Evolutionary conservation across 2,888 invertebrate species (phyloP).

Genomic region (Scaptomyza polygonia): DNA sequence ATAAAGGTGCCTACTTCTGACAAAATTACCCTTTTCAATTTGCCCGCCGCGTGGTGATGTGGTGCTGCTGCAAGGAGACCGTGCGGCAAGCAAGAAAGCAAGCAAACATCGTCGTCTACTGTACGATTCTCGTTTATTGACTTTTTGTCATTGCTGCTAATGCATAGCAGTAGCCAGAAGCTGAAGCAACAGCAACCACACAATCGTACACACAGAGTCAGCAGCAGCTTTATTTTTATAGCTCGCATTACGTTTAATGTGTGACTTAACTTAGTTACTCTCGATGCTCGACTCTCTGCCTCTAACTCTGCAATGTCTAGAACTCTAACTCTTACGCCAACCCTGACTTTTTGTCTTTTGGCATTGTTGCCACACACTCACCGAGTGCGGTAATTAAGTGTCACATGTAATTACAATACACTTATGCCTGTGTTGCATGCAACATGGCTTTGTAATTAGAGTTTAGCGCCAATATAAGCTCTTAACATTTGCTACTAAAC

Average conservation of each 20-base stretch:
- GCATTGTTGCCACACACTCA: conserved; percentile 48
- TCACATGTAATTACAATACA: conserved; percentile 80
- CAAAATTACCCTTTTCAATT: conserved; percentile 82
- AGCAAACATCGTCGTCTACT: conserved; percentile 19
- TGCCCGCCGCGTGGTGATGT: conserved; percentile 46
- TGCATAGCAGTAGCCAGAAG: conserved; percentile 67
- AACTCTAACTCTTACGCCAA: conserved; percentile 11
- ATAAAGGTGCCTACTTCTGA: conserved; percentile 79
- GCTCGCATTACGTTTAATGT: conserved; percentile 75
- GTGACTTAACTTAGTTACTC: conserved; percentile 76
- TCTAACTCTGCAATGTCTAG: conserved; percentile 8
- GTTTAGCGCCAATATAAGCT: conserved; percentile 66
- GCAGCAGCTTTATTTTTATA: conserved; percentile 78
- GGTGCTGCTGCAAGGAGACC: conserved; percentile 2
- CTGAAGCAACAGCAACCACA: conserved; percentile 29
- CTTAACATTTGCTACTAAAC: conserved; percentile 20
- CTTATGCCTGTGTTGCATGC: conserved; percentile 70
- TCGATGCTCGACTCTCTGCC: conserved; percentile 48
- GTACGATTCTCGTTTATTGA: conserved; percentile 67
- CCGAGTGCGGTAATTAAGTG: conserved; percentile 76
- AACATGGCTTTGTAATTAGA: conserved; percentile 76
- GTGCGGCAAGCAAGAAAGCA: conserved; percentile 2
- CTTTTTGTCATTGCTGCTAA: conserved; percentile 78
- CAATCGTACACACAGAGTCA: conserved; percentile 12
- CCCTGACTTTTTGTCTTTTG: conserved; percentile 17